Conservation (phyloP, 2,888 invertebrate species). For the Oegoconia quadripuncta region DNA sequence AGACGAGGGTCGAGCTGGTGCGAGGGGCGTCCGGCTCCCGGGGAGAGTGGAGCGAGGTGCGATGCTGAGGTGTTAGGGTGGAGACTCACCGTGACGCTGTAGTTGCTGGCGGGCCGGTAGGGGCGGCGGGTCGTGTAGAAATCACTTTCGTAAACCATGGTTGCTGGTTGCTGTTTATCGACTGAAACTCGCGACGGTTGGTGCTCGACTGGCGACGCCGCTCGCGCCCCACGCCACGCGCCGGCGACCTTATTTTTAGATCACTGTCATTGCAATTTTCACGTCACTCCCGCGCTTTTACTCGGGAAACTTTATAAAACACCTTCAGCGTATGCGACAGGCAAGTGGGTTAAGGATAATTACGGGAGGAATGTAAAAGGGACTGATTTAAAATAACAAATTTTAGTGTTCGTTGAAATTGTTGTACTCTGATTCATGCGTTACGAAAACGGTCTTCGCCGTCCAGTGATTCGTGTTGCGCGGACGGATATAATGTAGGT, state of each 20-base stretch:
- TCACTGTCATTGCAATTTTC: slow-evolving; percentile 77
- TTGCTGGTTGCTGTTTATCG: slow-evolving; percentile 59
- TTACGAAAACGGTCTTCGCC: background rate
- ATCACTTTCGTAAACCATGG: slow-evolving; percentile 96
- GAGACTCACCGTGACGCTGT: slow-evolving; percentile 84
- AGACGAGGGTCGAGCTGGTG: slow-evolving; percentile 63
- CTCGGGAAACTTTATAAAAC: slow-evolving; percentile 53
- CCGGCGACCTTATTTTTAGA: slow-evolving; percentile 68
- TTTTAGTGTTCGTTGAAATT: slow-evolving; percentile 4
- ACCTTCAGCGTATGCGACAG: slow-evolving; percentile 42
- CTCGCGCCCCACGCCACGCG: slow-evolving; percentile 40
- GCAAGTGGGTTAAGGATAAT: slow-evolving; percentile 71
- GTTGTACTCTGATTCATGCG: slow-evolving; percentile 7
- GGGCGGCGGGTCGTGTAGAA: slow-evolving; percentile 94
- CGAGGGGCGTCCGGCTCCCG: slow-evolving; percentile 74
- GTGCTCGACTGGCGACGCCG: slow-evolving; percentile 65
- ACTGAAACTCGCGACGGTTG: slow-evolving; percentile 71
- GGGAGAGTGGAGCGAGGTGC: slow-evolving; percentile 66
- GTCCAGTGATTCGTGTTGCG: background rate
- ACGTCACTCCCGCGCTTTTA: slow-evolving; percentile 58
- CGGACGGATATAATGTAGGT: background rate
- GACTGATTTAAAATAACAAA: slow-evolving; percentile 36
- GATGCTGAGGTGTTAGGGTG: slow-evolving; percentile 47
- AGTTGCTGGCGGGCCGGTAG: slow-evolving; percentile 86
- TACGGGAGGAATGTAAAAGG: slow-evolving; percentile 31